Evolutionary conservation across 2,113 vertebrate genomes (phyloP), one percentile per base, ranked within the genome.

Genomic region (Periophthalmus modestus): DNA sequence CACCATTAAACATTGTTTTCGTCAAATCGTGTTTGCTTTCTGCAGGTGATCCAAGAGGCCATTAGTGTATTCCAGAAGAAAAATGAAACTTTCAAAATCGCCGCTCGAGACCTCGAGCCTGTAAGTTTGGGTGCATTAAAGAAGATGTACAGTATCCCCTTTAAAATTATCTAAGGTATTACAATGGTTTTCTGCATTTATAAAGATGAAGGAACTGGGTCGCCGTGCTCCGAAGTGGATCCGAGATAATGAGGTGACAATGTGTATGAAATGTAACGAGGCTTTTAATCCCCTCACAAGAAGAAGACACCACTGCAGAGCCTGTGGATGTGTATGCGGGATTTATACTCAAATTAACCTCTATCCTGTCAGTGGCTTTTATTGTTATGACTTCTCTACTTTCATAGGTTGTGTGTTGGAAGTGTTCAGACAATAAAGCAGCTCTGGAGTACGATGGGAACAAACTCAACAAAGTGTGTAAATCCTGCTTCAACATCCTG

Each of bases 211-310:
- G 33, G 96, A 97, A 73, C 94, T 98, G 0, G 97, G 97, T 2
- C 94, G 93, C 63, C 94, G 96, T 57, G 97, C 97, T 0, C 97
- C 97, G 0, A 93, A 94, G 73, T 98, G 97, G 97, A 97, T 98
- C 83, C 90, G 97, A 68, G 97, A 98, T 87, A 96, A 98, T 0
- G 96, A 98, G 75, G 97, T 98, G 61, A 97, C 95, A 0, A 90
- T 95, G 93, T 98, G 97, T 21, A 98, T 98, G 97, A 96, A 95
- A 74, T 98, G 97, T 88, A 94, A 91, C 71, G 97, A 98, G 7
- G 83, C 93, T 34, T 98, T 98, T 79, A 96, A 97, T 0, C 94
- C 96, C 0, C 89, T 98, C 84, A 98, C 96, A 0, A 92, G 97
- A 69, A 93, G 97, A 57, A 88, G 97, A 66, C 97, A 98, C 73